Evolutionary conservation across 1,140 invertebrate genomes (phyloP).

Genomic region (Reticulitermes speratus): DNA sequence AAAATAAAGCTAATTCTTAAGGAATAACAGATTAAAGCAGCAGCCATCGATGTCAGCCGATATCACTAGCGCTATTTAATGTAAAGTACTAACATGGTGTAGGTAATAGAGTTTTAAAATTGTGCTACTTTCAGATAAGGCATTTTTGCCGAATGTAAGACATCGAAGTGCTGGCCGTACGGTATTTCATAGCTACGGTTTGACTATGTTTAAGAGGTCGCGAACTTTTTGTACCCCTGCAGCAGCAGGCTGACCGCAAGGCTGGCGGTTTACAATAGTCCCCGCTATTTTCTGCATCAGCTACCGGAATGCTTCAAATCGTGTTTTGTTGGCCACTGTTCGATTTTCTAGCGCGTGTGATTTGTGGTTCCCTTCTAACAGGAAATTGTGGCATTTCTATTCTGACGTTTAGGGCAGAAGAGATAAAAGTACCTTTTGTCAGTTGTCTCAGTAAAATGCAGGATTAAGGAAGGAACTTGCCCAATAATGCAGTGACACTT

Average conservation of each 20-base stretch:
- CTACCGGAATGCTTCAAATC: background rate
- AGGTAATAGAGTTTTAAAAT: no score
- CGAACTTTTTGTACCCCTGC: background rate
- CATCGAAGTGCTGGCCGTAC: no score
- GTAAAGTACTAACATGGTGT: no score
- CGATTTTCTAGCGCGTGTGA: background rate
- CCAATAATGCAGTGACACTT: background rate
- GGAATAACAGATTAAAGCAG: no score
- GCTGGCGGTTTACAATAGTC: background rate
- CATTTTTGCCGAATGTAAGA: no score
- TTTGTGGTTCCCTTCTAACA: background rate
- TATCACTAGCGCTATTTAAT: no score
- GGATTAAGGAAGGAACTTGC: background rate
- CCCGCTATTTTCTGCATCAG: constrained; percentile 9
- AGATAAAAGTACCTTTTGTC: background rate
- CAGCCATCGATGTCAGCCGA: no score
- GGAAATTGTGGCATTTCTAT: background rate
- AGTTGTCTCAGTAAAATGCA: background rate
- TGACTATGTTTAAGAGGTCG: no score
- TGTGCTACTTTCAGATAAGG: no score
- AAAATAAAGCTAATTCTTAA: no score
- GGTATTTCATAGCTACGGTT: no score
- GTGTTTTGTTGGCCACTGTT: background rate
- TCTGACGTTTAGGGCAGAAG: background rate
- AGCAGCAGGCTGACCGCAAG: background rate